phyloP scores from a whole-genome alignment of 2,797 vertebrate genomes.

The Melopsittacus undulatus region DNA sequence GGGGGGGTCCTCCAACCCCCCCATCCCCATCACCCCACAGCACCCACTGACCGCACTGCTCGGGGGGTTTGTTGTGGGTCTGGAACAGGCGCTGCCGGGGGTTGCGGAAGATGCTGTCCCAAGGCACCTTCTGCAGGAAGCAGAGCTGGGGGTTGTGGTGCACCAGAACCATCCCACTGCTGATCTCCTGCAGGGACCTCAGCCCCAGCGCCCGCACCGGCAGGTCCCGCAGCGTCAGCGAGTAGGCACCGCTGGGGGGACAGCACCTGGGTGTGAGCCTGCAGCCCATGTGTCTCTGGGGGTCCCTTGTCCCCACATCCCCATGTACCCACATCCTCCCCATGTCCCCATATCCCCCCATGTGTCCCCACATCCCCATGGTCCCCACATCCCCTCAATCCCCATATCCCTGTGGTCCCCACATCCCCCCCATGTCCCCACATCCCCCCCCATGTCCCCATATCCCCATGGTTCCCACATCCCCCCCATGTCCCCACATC shows the following conservation, averaged over 20 bases:
- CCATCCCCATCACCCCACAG: accelerated
- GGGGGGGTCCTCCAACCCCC: not conserved
- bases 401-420: too few species aligned
- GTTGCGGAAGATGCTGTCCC: slow-evolving; percentile 83
- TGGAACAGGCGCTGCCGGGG: slow-evolving; percentile 83
- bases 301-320: too few species aligned
- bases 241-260: slow-evolving; percentile 87
- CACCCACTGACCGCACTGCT: slow-evolving; percentile 81
- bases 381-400: not conserved
- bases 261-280: too few species aligned
- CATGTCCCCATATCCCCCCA: too few species aligned
- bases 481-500: too few species aligned
- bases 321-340: not conserved
- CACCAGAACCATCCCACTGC: slow-evolving; percentile 89
- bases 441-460: not conserved
- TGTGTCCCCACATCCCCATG: too few species aligned
- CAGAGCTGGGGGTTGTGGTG: slow-evolving; percentile 89
- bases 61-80: slow-evolving; percentile 80
- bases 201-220: slow-evolving; percentile 86
- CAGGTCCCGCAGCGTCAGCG: slow-evolving; percentile 87
- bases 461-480: too few species aligned
- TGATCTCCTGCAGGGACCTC: slow-evolving; percentile 88
- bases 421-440: accelerated
- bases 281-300: too few species aligned
- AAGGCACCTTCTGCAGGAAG: slow-evolving; percentile 86